Evolutionary conservation across 2,888 invertebrate genomes (phyloP), one percentile per base, ranked within the genome.

Genomic region (Apodemia mormo): DNA sequence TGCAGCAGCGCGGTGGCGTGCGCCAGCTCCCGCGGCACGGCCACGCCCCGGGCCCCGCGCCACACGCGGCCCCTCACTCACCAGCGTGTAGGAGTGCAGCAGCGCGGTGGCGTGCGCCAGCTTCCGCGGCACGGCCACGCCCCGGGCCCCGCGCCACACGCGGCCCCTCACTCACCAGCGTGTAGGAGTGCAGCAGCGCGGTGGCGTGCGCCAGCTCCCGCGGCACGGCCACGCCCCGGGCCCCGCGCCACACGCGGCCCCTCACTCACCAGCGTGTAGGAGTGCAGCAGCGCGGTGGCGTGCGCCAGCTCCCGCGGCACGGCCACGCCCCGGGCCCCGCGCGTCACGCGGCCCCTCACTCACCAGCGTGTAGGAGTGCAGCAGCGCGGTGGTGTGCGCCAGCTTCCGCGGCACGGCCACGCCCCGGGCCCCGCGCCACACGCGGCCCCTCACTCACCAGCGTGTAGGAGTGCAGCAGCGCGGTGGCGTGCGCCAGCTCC

Each of bases 141-240:
- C 95, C 79, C 98, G 96, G 71, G 96, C 95, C 71, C 79, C 99
- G 88, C 81, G 98, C 96, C 78, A 96, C 97, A 85, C 96, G 97
- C 97, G 98, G 98, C 68, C 96, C 2, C 12, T 6, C 58, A 37
- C 61, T 71, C 12, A 89, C 91, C 84, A 93, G 83, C 78, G 97
- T 96, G 84, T 99, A 99, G 54, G 98, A 98, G 93, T 99, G 99
- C 72, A 99, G 93, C 56, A 98, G 89, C 89, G 97, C 96, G 74
- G 98, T 94, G 84, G 97, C 97, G 74, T 95, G 95, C 52, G 96
- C 95, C 97, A 99, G 97, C 88, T 99, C 99, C 10, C 96, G 92
- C 2, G 99, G 98, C 74, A 98, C 96, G 73, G 96, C 95, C 77
- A 98, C 96, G 73, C 96, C 95, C 79, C 98, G 96, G 71, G 96